Base-by-base conservation (phyloP, 2,797 vertebrate species). In the Amniataba percoides region DNA sequence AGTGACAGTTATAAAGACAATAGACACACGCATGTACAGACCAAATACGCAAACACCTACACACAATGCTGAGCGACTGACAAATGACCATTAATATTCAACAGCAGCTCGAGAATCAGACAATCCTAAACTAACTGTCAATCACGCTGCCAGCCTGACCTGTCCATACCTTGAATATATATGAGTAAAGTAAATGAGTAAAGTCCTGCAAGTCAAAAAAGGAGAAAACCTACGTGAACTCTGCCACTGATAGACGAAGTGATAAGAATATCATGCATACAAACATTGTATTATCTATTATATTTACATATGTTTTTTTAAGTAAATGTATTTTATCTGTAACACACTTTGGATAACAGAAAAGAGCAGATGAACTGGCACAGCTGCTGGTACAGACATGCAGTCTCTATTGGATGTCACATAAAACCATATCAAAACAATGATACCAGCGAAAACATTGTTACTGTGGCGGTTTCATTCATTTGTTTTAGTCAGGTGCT, bases 71-170 rank as follows among this genome's bases (percentile, higher is more conserved):
- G 64, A 65, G 70, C n/a, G 64, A 68, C 69, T 61, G 77, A 87
- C 80, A 83, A 83, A 77, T 34, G 23, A 43, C 3, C 42, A 87
- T 88, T 72, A 75, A 78, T 81, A 91, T 91, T 89, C 78, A 86
- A 53, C 56, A 63, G 70, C 53, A 55, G 71, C 69, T 70, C 13
- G 39, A 52, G 64, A 60, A 57, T 58, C 18, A 59, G 23, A 66
- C 53, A 59, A 51, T 60, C 80, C 55, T 31, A 34, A 80, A 49
- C 83, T 40, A 78, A 40, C 52, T 78, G 84, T 78, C 88, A 80
- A 77, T 93, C 89, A 89, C 3, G 23, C 75, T 68, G 71, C 25
- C 61, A 63, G 34, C 14, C 74, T 21, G 25, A 60, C 18, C 68
- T 19, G 31, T 1, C 36, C 25, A 31, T 42, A 43, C 25, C 81